These are phyloP conservation scores for Zaprionus ghesquierei DNA, from an alignment of 1,140 invertebrate species.

Conservation along the genomic window DNA sequence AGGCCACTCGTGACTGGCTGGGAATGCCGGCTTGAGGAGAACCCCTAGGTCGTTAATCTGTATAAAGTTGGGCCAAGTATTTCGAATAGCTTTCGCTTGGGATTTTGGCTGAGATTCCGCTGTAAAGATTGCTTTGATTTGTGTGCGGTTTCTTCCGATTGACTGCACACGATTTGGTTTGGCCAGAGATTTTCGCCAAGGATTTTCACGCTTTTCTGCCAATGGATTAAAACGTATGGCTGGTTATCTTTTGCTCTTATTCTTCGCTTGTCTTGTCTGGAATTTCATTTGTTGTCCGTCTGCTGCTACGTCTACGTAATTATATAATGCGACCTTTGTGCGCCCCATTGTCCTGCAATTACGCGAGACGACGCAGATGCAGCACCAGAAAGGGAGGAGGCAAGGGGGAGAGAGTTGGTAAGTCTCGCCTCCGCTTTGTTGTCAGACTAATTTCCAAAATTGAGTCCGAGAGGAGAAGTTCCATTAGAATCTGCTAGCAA, in stretches of 20 bases:
- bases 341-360: slow-evolving; percentile 58
- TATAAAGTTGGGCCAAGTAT: slow-evolving; percentile 18
- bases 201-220: not conserved
- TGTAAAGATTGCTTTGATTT: slow-evolving; percentile 24
- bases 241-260: not conserved
- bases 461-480: slow-evolving; percentile 6
- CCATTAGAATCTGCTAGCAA: slow-evolving; percentile 20
- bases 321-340: slow-evolving; percentile 57
- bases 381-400: not conserved
- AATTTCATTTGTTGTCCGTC: not conserved
- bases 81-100: not conserved
- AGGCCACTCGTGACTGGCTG: not conserved
- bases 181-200: not conserved
- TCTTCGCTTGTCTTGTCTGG: not conserved
- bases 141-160: not conserved
- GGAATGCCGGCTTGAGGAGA: not conserved
- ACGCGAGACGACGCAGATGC: not conserved
- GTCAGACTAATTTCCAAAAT: slow-evolving; percentile 53
- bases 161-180: not conserved
- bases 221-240: not conserved
- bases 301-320: slow-evolving; percentile 35
- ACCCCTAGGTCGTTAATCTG: slow-evolving; percentile 42
- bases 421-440: slow-evolving; percentile 22
- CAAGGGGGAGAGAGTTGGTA: not conserved
- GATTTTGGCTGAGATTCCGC: not conserved